Evolutionary conservation across 2,113 vertebrate species (phyloP), one percentile per base, ranked within the genome.

Genomic region (Crotalus horridus): DNA sequence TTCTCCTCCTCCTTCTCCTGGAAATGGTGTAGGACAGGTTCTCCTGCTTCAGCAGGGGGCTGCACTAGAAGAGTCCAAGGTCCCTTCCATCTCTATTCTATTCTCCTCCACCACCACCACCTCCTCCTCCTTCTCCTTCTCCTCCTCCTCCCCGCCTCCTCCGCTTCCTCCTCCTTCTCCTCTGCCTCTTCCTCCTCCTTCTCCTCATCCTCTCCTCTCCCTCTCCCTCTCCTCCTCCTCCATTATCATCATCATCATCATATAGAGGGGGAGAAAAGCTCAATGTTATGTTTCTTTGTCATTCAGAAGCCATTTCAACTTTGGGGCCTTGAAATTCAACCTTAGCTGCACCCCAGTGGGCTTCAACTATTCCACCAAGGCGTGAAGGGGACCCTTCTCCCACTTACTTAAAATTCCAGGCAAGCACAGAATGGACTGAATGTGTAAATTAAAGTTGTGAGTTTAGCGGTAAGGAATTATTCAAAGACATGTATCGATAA

Each of bases 121-220:
- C 23, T 59, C 1, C 58, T 24, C 4, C 58, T 59, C 1, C 23
- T 59, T 0, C 58, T 59, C 0, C 56, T 10, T 1, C 23, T 24
- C 0, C 21, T 58, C 6, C 6, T 24, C 0, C 56, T 59, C 9
- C 24, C 0, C 23, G 24, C 2, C 56, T 26, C 1, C 23, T 24
- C 1, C 21, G 23, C 6, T 6, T 24, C 1, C 56, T 59, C 9
- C 23, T 59, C 0, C 58, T 9, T 0, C 58, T 59, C 1, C 58
- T 59, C 1, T 23, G 9, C 0, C 58, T 59, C 0, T 9, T 48
- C 10, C 24, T 61, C 1, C 24, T 11, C 0, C 24, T 10, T 3
- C 20, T 21, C 56, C 0, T 6, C 56, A 1, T 56, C 55, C 55
- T 2, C 55, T 6, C 55, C 20, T 58, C 20, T 4, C 15, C 20